Conservation (phyloP, 2,888 invertebrate genomes). For the Nephrotoma appendiculata region DNA sequence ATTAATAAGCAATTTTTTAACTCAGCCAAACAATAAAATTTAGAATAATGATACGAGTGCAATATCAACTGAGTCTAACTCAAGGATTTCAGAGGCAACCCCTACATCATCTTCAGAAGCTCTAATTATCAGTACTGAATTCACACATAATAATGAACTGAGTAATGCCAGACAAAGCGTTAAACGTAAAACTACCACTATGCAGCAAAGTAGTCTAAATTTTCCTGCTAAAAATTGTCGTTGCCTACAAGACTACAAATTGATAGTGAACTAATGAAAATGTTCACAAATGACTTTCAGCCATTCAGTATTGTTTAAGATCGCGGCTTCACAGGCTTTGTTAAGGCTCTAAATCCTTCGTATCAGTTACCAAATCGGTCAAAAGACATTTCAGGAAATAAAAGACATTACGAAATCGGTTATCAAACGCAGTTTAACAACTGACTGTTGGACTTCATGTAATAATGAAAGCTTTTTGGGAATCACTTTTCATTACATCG, state of each 20-base stretch:
- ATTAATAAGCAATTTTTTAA: not conserved
- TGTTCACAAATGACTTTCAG: constrained; percentile 13
- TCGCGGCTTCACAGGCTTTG: constrained; percentile 13
- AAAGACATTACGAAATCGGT: constrained; percentile 12
- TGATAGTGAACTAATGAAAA: constrained; percentile 14
- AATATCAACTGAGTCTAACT: not conserved
- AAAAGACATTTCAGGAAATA: constrained; percentile 10
- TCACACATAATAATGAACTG: not conserved
- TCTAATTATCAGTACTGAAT: too few relatives aligned
- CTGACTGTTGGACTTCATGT: constrained; percentile 21
- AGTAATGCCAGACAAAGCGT: not conserved
- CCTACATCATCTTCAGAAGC: not conserved
- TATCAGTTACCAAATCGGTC: constrained; percentile 12
- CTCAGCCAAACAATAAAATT: too few relatives aligned
- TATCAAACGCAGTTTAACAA: constrained; percentile 16
- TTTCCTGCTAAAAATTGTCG: not conserved
- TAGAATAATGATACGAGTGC: too few relatives aligned
- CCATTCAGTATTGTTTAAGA: constrained; percentile 16
- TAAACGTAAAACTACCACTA: not conserved
- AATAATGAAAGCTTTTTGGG: constrained; percentile 18
- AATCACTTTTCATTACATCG: constrained; percentile 17
- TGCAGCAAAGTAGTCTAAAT: not conserved
- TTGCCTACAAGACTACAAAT: not conserved
- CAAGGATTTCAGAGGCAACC: not conserved
- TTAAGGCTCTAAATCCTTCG: constrained; percentile 12